phyloP scores from a whole-genome alignment of 2,888 invertebrate genomes.

The Andrena marginata region DNA sequence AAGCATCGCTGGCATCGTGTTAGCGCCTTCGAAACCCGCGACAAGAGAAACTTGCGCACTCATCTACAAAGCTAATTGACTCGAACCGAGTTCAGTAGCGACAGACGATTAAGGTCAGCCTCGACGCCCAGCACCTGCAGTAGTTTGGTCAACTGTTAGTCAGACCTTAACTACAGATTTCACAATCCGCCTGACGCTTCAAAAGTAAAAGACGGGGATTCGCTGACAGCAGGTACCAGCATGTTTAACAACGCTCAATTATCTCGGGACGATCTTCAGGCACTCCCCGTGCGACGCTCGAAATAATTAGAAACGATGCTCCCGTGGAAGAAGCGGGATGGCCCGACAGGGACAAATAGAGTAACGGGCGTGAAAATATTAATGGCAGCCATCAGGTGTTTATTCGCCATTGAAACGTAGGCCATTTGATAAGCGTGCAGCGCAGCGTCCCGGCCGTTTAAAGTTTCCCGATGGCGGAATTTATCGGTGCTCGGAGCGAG shows the following conservation, averaged over 20 bases:
- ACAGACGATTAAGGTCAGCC: neutral
- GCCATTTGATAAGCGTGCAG: conserved; percentile 12
- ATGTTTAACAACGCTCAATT: neutral
- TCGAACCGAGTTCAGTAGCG: neutral
- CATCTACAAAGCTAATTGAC: conserved; percentile 2
- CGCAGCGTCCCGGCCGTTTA: neutral
- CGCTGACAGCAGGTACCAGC: neutral
- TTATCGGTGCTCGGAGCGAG: conserved; percentile 2
- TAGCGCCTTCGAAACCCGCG: neutral
- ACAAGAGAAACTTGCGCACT: neutral
- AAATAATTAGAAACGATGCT: no score
- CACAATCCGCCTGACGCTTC: neutral
- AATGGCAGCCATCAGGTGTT: conserved; percentile 22
- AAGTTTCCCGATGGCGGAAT: conserved; percentile 12
- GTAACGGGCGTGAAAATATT: conserved; percentile 16
- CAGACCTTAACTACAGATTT: conserved; percentile 2
- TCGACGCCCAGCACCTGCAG: neutral
- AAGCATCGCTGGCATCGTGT: no score
- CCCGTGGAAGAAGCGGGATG: conserved; percentile 1
- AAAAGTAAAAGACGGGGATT: neutral
- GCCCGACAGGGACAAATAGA: conserved; percentile 15
- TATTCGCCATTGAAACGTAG: conserved; percentile 14
- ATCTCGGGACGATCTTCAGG: neutral
- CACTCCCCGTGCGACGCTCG: no score
- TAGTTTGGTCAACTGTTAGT: neutral